phyloP scores from a whole-genome alignment of 2,113 vertebrate species.

The Numida meleagris region DNA sequence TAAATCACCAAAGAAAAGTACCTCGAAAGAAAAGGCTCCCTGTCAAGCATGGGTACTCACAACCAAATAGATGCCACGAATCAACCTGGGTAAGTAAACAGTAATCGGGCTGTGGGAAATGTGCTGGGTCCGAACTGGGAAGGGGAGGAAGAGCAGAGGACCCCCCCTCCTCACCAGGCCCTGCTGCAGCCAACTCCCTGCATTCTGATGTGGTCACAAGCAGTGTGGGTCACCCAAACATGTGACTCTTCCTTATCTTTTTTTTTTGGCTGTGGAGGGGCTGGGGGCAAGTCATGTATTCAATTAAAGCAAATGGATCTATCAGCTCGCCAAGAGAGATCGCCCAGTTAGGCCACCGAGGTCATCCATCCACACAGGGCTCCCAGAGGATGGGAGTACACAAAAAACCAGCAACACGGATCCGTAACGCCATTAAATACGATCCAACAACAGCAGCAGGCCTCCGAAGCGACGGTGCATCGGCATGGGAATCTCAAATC shows the following conservation, averaged over 20 bases:
- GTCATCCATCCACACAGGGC: not conserved
- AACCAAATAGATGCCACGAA: conserved; percentile 87
- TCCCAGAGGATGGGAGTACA: conserved; percentile 60
- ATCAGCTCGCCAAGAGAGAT: conserved; percentile 10
- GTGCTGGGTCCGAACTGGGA: conserved; percentile 52
- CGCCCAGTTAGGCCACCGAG: conserved; percentile 1
- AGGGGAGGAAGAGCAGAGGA: conserved; percentile 20
- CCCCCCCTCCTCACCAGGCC: conserved; percentile 68
- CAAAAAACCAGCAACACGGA: conserved; percentile 21
- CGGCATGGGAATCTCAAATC: conserved; percentile 38
- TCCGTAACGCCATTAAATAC: conserved; percentile 39
- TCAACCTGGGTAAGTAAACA: conserved; percentile 90
- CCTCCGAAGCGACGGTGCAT: not conserved
- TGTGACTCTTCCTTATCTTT: conserved; percentile 51
- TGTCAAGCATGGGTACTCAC: conserved; percentile 88
- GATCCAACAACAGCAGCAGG: conserved; percentile 55
- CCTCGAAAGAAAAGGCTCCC: conserved; percentile 87
- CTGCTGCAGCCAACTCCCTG: conserved; percentile 73
- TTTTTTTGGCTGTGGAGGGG: not conserved
- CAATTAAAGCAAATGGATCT: not conserved
- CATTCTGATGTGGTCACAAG: conserved; percentile 77
- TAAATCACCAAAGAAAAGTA: conserved; percentile 90
- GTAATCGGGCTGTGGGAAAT: conserved; percentile 91
- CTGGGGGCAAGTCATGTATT: not conserved
- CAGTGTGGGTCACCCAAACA: conserved; percentile 57